phyloP scores from a whole-genome alignment of 1,140 invertebrate species.

The Zaprionus ghesquierei region DNA sequence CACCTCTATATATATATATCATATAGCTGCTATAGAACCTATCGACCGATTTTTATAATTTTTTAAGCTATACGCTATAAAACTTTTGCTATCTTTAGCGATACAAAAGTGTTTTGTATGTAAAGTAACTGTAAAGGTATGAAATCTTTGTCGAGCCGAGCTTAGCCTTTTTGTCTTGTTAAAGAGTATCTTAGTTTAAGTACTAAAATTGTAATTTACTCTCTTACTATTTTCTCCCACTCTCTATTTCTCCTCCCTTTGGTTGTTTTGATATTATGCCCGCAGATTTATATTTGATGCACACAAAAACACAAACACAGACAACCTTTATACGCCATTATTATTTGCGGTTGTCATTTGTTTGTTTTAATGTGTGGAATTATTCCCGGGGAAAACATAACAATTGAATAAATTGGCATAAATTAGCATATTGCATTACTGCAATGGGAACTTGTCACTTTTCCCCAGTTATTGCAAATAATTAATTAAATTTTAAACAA shows the following conservation, averaged over 20 bases:
- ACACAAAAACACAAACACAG: neutral
- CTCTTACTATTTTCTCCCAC: neutral
- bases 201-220: too few relatives aligned
- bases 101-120: too few relatives aligned
- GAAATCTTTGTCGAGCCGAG: too few relatives aligned
- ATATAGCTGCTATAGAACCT: too few relatives aligned
- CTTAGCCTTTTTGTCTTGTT: neutral
- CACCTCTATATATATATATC: too few relatives aligned
- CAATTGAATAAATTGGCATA: conserved; percentile 20
- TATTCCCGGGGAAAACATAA: neutral
- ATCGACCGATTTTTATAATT: too few relatives aligned
- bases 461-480: neutral
- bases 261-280: neutral
- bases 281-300: conserved; percentile 15
- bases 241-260: neutral
- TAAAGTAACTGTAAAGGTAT: too few relatives aligned
- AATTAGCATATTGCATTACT: conserved; percentile 14
- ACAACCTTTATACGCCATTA: neutral
- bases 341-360: conserved; percentile 7
- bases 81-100: too few relatives aligned
- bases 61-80: too few relatives aligned
- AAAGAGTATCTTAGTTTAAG: too few relatives aligned
- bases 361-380: neutral
- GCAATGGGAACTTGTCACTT: conserved; percentile 7
- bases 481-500: neutral